Evolutionary conservation across 92 coral and sea anemone species (phyloP), one percentile per base, ranked within the genome.

Genomic region (Umimayanthus kanabou): DNA sequence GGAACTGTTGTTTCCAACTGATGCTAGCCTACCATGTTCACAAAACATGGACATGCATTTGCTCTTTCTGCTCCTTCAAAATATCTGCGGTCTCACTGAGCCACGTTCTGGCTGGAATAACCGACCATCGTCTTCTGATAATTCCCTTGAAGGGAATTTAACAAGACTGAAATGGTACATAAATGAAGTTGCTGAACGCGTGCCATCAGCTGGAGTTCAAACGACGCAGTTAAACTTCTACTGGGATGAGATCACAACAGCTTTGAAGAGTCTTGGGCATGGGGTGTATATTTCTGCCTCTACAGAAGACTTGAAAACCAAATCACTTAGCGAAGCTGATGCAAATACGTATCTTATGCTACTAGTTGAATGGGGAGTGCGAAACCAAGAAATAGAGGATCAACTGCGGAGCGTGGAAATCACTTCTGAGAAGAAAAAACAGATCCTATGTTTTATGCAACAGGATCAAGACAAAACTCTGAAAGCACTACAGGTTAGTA

Each of bases 11-110:
- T 85, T 85, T 70, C 88, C 37, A 33, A 33, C 37, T 33, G 37
- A 33, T 33, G 37, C 37, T 33, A 33, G 37, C 37, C 37, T 33
- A 33, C 37, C 37, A 33, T 33, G 37, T 2, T 33, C 37, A 2
- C 1, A 33, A 33, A 33, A 33, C 37, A 33, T 33, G 37, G 37
- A 33, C 37, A 33, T 33, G 0, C 37, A 33, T 33, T 33, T 33
- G 37, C 37, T 85, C 6, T 85, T 85, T 15, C 73, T 85, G 25
- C 88, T 85, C 50, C 40, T 85, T 25, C 65, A 66, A 25, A 76
- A 85, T 45, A 76, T 85, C 80, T 85, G 88, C 29, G 88, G 82
- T 23, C 64, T 85, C 8, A 11, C 82, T 20, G 39, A 45, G 40
- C 88, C 88, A 43, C 25, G 0, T 37, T 7, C 53, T 43, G 81